Conservation (phyloP, 2,888 invertebrate species). For the Ophonus ardosiacus region DNA sequence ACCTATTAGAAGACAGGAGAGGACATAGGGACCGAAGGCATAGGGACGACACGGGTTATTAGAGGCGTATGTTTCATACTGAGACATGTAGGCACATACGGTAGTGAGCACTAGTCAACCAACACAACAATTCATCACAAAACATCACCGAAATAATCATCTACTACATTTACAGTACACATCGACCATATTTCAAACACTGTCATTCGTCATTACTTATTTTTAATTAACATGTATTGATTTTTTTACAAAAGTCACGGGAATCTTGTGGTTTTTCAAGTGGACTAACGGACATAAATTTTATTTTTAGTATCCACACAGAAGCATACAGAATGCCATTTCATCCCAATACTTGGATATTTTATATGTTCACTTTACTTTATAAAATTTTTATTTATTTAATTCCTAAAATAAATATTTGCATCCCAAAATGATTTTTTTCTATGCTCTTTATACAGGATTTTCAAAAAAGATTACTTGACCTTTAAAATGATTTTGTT, state of each 20-base stretch:
- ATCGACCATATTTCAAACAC: conserved; percentile 2
- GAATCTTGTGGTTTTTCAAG: not conserved
- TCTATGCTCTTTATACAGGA: too few relatives aligned
- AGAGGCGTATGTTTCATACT: conserved; percentile 39
- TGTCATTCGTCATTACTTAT: not conserved
- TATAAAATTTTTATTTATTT: too few relatives aligned
- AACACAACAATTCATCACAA: conserved; percentile 53
- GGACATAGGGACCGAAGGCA: conserved; percentile 6
- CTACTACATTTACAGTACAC: not conserved
- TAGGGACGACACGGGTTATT: conserved; percentile 14
- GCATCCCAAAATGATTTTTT: too few relatives aligned
- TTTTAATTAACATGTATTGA: not conserved
- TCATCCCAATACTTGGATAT: too few relatives aligned
- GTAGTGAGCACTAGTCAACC: conserved; percentile 45
- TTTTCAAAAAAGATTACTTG: too few relatives aligned
- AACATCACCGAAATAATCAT: not conserved
- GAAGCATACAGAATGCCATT: too few relatives aligned
- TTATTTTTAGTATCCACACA: too few relatives aligned
- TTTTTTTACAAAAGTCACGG: not conserved
- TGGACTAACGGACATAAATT: too few relatives aligned
- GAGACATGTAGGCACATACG: conserved; percentile 55
- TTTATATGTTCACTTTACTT: too few relatives aligned
- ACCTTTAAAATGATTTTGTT: too few relatives aligned
- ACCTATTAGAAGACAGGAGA: conserved; percentile 56
- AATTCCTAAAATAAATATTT: too few relatives aligned